Evolutionary conservation across 2,888 invertebrate genomes (phyloP), one percentile per base, ranked within the genome.

Genomic region (Schizotus pectinicornis): DNA sequence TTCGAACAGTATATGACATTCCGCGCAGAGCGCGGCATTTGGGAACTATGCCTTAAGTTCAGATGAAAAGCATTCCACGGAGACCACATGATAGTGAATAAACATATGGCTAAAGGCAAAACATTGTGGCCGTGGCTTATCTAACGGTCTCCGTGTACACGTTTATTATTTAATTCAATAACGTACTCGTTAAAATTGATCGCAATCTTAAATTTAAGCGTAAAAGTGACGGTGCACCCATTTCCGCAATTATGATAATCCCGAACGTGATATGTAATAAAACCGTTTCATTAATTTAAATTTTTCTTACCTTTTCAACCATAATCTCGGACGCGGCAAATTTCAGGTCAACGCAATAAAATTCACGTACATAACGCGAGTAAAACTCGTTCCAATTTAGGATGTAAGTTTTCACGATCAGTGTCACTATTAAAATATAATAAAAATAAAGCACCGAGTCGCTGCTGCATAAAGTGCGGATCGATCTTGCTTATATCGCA

Each of bases 41-140:
- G 69, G 70, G 73, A 79, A 79, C 78, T 79, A 78, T 79, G 78
- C 77, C 76, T 77, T 76, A 78, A 79, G 76, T 79, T 78, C 72
- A 77, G 78, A 77, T 79, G 77, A 79, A 79, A 79, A 74, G 78
- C 77, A 79, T 79, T 79, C 79, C 78, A 63, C 67, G 55, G 70
- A 67, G 73, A 77, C 77, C 78, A 76, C 77, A 77, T 76, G 75
- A 77, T 76, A 74, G 75, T 76, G 77, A 76, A 77, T 77, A 77
- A 78, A 77, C 77, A 77, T 73, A 76, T 70, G 71, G 73, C 74
- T 73, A 65, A 68, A 70, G 71, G 71, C 73, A 69, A 74, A 74
- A 75, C 72, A 69, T 64, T 74, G 71, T 67, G 71, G 71, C 67
- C 65, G 60, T 38, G 59, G 70, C 69, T 71, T 70, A 70, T 70